These are phyloP conservation scores for Tanytarsus gracilentus DNA, from an alignment of 2,888 invertebrate genomes.

Conservation along the genomic window DNA sequence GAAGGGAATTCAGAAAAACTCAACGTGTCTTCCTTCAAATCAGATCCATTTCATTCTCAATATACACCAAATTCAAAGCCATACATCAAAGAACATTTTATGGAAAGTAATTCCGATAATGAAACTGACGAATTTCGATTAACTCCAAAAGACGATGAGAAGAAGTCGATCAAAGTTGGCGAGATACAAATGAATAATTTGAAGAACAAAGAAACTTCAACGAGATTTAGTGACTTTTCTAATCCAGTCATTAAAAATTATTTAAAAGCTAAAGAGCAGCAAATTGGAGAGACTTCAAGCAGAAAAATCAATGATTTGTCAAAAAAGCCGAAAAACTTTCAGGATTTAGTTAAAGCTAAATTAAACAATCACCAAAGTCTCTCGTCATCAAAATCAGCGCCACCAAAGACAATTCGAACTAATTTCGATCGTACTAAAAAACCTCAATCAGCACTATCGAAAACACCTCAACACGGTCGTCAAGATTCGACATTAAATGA, in stretches of 20 bases:
- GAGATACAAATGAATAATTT: slow-evolving; percentile 8
- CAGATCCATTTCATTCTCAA: neutral
- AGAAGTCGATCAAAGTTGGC: neutral
- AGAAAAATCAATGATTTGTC: slow-evolving; percentile 23
- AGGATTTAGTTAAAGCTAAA: slow-evolving; percentile 26
- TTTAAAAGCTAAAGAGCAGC: slow-evolving; percentile 35
- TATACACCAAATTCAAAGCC: slow-evolving; percentile 11
- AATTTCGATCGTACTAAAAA: neutral
- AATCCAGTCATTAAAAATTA: slow-evolving; percentile 40
- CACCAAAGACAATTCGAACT: slow-evolving; percentile 4
- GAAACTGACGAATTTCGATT: slow-evolving; percentile 22
- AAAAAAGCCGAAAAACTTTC: slow-evolving; percentile 9
- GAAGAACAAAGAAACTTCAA: slow-evolving; percentile 14
- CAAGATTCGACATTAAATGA: slow-evolving; percentile 41
- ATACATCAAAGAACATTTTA: slow-evolving; percentile 25
- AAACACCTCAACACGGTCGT: slow-evolving; percentile 35
- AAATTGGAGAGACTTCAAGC: neutral
- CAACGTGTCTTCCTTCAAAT: slow-evolving; percentile 8
- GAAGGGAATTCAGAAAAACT: slow-evolving; percentile 25
- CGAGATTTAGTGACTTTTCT: slow-evolving; percentile 20
- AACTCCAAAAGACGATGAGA: neutral
- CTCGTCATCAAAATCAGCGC: neutral
- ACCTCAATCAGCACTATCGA: slow-evolving; percentile 8
- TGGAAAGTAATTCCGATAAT: slow-evolving; percentile 28
- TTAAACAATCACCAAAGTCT: neutral